Base-by-base conservation (phyloP, 2,797 vertebrate genomes). In the Rhinophrynus dorsalis region DNA sequence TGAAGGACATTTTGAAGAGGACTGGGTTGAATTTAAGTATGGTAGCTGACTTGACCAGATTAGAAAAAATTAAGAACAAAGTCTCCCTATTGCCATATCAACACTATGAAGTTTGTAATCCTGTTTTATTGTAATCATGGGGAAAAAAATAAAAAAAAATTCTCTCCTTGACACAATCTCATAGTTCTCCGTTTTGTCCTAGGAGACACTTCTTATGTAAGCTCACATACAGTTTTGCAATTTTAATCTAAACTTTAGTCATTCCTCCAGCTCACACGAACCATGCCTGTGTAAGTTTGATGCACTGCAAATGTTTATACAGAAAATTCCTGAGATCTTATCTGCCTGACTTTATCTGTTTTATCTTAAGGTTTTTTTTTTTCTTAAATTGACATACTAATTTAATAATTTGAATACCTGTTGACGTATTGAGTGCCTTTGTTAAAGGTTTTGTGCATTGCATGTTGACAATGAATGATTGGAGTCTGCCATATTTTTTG, bases 241-340 rank as follows among this genome's bases (percentile, higher is more conserved):
- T 13, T 48, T 61, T 37, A 52, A 51, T 32, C 24, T 27, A 54
- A 61, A 61, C 56, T 56, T 17, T 42, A 69, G 58, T 61, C 47
- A 44, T 62, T 17, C 47, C 55, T 50, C 55, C 37, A 45, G 47
- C 37, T 18, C 26, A 54, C 45, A 55, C 52, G 26, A 37, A 26
- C n/a, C n/a, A 59, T 50, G 23, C 15, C 33, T 6, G 32, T 23
- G 47, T 52, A 70, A 29, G 40, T 23, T 47, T 70, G 67, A 62
- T 62, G 50, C 38, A 48, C 45, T 47, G 58, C 15, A 38, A 70
- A 70, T 70, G 67, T 70, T 70, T 62, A 62, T 48, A 47, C 21
- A 62, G 38, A 29, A 12, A 58, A 70, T 70, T 70, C 67, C 50
- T 45, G 2, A 70, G 67, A 70, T 63, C 58, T 70, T 70, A 70